phyloP scores from a whole-genome alignment of 2,797 vertebrate genomes.

The Cyclopterus lumpus region DNA sequence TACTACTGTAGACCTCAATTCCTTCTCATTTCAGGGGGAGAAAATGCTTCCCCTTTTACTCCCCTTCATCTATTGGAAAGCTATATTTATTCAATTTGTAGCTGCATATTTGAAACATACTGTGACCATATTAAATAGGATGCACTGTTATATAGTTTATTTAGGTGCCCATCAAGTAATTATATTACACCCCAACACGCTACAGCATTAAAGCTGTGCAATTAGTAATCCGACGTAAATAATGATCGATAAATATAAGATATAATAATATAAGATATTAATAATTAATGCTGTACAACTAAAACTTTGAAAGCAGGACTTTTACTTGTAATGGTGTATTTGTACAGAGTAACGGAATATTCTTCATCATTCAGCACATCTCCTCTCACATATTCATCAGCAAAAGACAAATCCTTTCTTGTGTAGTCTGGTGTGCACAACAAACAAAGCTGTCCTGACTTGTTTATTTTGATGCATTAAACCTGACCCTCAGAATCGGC shows the following conservation, averaged over 20 bases:
- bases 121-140: background rate
- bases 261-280: background rate
- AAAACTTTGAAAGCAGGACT: background rate
- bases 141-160: background rate
- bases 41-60: background rate
- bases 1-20: background rate
- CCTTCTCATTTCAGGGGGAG: background rate
- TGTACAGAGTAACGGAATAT: constrained; percentile 20
- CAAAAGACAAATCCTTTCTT: constrained; percentile 43
- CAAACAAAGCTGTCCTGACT: constrained; percentile 64
- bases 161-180: background rate
- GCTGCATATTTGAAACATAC: background rate
- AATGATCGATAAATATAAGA: background rate
- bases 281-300: background rate
- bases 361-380: constrained; percentile 16
- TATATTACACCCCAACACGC: background rate
- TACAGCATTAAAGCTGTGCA: background rate
- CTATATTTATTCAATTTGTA: background rate
- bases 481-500: constrained; percentile 72
- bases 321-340: constrained; percentile 9
- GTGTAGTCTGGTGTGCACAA: constrained; percentile 63
- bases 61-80: background rate
- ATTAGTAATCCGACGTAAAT: background rate
- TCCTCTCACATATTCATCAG: constrained; percentile 42
- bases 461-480: constrained; percentile 78